phyloP scores from a whole-genome alignment of 2,113 vertebrate genomes.

The Alethe castanea region DNA sequence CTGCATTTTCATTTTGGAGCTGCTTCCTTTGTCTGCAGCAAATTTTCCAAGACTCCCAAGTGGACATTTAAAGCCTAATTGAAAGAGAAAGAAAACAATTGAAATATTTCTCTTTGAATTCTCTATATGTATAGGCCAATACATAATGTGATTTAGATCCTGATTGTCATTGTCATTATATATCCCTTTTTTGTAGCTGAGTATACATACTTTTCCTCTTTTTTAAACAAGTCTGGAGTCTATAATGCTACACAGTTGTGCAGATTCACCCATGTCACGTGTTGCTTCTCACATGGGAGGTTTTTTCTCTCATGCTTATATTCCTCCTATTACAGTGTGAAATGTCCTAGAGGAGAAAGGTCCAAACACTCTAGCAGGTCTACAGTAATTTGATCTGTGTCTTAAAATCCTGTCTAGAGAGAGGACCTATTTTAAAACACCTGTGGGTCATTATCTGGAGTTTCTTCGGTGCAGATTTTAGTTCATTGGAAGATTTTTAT shows the following conservation, averaged over 20 bases:
- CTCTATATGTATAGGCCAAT: background rate
- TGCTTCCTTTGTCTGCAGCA: background rate
- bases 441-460: background rate
- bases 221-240: background rate
- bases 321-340: background rate
- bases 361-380: background rate
- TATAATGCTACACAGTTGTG: background rate
- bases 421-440: background rate
- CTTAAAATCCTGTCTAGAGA: background rate
- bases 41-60: background rate
- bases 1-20: background rate
- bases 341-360: background rate
- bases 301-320: background rate
- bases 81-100: background rate
- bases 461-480: constrained; percentile 27
- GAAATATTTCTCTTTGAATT: background rate
- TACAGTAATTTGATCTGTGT: background rate
- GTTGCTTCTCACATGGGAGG: background rate
- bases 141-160: background rate
- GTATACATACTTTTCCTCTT: background rate
- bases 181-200: background rate
- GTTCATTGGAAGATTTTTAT: constrained; percentile 39
- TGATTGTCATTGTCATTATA: background rate
- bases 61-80: background rate
- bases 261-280: background rate